phyloP scores from a whole-genome alignment of 1,140 invertebrate species.

The Hyposmocoma kahamanoa region DNA sequence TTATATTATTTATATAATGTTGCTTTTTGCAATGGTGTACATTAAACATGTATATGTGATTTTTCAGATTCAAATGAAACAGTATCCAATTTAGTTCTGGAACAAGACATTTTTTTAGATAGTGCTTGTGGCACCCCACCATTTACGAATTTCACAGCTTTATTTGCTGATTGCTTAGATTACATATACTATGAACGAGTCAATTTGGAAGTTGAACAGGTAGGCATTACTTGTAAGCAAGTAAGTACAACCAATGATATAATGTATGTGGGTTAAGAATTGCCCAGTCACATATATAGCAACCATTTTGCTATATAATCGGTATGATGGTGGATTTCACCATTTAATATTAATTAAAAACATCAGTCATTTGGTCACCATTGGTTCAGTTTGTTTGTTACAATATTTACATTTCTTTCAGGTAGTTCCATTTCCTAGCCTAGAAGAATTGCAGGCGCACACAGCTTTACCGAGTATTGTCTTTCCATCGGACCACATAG shows the following conservation, averaged over 20 bases:
- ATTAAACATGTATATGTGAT: constrained; percentile 11
- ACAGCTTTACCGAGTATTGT: constrained; percentile 88
- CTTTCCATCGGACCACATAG: constrained; percentile 95
- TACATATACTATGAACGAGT: constrained; percentile 91
- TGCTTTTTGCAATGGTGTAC: not conserved
- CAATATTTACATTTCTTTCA: too few species aligned
- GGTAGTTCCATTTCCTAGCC: constrained; percentile 85
- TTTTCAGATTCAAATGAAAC: constrained; percentile 79
- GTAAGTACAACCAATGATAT: not conserved
- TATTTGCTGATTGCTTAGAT: constrained; percentile 92
- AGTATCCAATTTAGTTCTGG: constrained; percentile 76
- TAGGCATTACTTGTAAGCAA: constrained; percentile 23
- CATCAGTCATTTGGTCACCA: too few species aligned
- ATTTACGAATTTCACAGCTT: constrained; percentile 90
- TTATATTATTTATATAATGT: constrained; percentile 5
- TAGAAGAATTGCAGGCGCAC: constrained; percentile 82
- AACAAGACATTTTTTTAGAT: constrained; percentile 76
- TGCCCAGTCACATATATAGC: too few species aligned
- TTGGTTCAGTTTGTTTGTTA: too few species aligned
- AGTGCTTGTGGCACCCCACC: constrained; percentile 85
- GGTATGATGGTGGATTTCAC: too few species aligned
- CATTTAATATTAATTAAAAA: too few species aligned
- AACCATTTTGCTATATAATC: too few species aligned
- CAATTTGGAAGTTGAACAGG: constrained; percentile 77
- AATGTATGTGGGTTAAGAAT: too few species aligned